Percentiles rank a stretch among this genome's conserved stretches.
Conservation (phyloP, 2,888 invertebrate genomes). For the Hylaea fasciaria region DNA sequence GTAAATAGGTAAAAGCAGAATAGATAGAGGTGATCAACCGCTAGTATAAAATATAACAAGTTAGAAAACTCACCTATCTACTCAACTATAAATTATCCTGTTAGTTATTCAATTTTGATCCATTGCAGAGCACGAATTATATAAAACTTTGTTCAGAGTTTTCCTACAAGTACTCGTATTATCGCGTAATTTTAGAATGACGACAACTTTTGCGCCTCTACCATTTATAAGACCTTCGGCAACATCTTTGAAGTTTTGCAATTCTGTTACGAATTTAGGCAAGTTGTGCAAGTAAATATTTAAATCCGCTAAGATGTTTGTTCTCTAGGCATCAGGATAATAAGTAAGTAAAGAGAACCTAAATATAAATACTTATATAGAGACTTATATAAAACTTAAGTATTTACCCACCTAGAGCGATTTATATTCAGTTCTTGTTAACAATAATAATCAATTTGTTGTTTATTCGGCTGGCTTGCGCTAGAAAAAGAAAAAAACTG, state of each 20-base stretch:
- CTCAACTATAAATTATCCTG: neutral
- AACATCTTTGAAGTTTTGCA: conserved; percentile 10
- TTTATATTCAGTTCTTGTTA: no score
- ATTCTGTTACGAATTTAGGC: conserved; percentile 13
- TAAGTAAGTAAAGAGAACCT: neutral
- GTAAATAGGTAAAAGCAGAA: no score
- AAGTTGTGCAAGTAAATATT: conserved; percentile 17
- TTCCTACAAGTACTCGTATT: neutral
- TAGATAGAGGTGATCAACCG: no score
- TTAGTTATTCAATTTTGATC: neutral
- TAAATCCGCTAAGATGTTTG: conserved; percentile 4
- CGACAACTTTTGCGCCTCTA: conserved; percentile 9
- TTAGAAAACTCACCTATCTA: no score
- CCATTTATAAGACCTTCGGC: neutral
- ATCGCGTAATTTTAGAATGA: conserved; percentile 1
- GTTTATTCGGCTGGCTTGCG: no score
- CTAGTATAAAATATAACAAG: no score
- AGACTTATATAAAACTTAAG: neutral
- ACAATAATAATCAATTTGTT: no score
- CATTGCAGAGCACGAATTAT: neutral
- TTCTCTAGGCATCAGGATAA: conserved; percentile 1
- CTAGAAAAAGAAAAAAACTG: no score
- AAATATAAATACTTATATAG: neutral
- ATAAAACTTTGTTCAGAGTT: neutral
- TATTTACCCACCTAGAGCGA: no score